A percentile compares a stretch with the other conserved stretches of the same genome.
Conservation (phyloP, 2,797 vertebrate genomes). For the Ctenopoma multispine region DNA sequence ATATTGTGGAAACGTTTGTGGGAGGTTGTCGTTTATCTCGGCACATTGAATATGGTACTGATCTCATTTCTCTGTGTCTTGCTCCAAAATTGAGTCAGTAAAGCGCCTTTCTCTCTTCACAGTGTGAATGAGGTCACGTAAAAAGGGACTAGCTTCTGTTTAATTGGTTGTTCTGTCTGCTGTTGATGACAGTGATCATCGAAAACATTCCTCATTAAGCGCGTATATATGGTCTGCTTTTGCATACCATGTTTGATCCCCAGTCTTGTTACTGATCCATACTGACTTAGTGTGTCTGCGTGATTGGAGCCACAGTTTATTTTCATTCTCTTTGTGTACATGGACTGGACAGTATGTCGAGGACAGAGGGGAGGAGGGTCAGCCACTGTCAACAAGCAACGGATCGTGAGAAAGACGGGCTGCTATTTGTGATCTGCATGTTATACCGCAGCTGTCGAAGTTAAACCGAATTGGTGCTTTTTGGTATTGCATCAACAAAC, state of each 20-base stretch:
- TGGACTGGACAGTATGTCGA: constrained; percentile 75
- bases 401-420: constrained; percentile 84
- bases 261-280: constrained; percentile 68
- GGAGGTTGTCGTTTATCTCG: constrained; percentile 48
- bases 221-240: constrained; percentile 57
- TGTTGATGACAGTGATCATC: constrained; percentile 50
- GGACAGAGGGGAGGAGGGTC: constrained; percentile 75
- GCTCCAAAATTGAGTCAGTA: constrained; percentile 4
- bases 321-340: constrained; percentile 81
- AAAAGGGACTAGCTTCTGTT: constrained; percentile 57
- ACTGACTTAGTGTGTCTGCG: constrained; percentile 66
- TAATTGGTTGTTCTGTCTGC: constrained; percentile 40
- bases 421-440: constrained; percentile 79
- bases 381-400: constrained; percentile 82
- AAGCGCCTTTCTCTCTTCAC: constrained; percentile 5
- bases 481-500: constrained; percentile 64
- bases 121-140: constrained; percentile 44
- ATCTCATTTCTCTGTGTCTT: constrained; percentile 30
- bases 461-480: constrained; percentile 63
- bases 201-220: constrained; percentile 66
- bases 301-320: constrained; percentile 76
- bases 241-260: constrained; percentile 76
- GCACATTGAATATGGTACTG: constrained; percentile 18
- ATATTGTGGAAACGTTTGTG: constrained; percentile 34
- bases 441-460: constrained; percentile 77